Conservation (phyloP, 2,113 vertebrate species). For the Pygoscelis antarcticus region DNA sequence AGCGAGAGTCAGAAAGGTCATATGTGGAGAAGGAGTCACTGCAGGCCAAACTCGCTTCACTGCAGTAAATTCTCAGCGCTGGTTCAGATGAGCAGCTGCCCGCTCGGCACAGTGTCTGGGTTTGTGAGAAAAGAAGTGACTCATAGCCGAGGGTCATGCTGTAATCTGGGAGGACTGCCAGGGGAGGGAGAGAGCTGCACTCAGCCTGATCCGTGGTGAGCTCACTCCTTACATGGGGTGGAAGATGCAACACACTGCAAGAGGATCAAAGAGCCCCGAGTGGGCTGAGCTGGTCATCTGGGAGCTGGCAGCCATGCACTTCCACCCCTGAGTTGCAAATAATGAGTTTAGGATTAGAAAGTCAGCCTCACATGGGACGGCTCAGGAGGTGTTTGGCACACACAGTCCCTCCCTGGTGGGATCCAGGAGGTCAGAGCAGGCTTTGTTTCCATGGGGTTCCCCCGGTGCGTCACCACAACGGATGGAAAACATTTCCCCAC, state of each 20-base stretch:
- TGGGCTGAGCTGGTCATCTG: conserved; percentile 5
- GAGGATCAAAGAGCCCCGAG: background rate
- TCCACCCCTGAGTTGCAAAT: background rate
- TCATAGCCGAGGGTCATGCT: conserved; percentile 53
- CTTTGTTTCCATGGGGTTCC: conserved; percentile 9
- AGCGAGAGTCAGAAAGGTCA: background rate
- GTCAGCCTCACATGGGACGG: background rate
- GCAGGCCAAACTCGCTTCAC: background rate
- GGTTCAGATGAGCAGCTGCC: conserved; percentile 30
- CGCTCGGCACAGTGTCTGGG: background rate
- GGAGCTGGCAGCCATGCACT: background rate
- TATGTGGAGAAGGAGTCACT: background rate
- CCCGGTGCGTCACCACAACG: background rate
- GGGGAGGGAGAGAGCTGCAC: background rate
- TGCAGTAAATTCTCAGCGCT: background rate
- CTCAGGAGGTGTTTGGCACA: background rate
- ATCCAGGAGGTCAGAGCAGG: background rate
- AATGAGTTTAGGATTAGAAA: conserved; percentile 37
- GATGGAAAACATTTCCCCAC: conserved; percentile 10
- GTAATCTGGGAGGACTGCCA: conserved; percentile 52
- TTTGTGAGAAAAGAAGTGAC: conserved; percentile 56
- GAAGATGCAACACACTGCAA: background rate
- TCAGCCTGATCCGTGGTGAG: background rate
- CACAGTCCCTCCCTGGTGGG: background rate
- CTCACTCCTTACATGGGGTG: conserved; percentile 4